Evolutionary conservation across 2,888 invertebrate genomes (phyloP).

Genomic region (Pocota personata): DNA sequence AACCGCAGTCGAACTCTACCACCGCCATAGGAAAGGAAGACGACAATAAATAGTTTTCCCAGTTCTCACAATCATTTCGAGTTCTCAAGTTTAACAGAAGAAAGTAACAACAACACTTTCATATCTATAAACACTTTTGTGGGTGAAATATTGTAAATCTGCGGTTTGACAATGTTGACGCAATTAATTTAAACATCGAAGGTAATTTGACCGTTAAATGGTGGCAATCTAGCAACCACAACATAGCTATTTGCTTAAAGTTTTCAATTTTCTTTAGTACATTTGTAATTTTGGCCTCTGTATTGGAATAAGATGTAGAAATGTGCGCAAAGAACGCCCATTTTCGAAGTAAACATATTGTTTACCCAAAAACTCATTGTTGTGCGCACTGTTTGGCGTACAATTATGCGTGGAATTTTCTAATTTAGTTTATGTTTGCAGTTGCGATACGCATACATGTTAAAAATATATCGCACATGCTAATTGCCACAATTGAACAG

Average conservation of each 20-base stretch:
- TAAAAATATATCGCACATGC: conserved; percentile 62
- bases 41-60: conserved; percentile 49
- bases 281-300: background rate
- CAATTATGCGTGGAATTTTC: conserved; percentile 57
- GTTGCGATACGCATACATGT: conserved; percentile 49
- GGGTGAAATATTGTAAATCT: conserved; percentile 30
- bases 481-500: conserved; percentile 68
- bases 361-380: conserved; percentile 13
- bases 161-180: conserved; percentile 60
- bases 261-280: background rate
- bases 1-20: background rate
- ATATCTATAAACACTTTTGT: background rate
- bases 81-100: conserved; percentile 31
- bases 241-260: background rate
- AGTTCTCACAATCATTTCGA: conserved; percentile 39
- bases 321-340: conserved; percentile 13
- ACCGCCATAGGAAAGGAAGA: conserved; percentile 26
- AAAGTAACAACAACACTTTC: conserved; percentile 39
- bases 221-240: conserved; percentile 30
- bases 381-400: conserved; percentile 33
- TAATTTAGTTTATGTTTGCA: conserved; percentile 46
- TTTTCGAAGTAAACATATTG: conserved; percentile 15
- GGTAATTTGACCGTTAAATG: conserved; percentile 62
- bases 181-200: conserved; percentile 58
- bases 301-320: conserved; percentile 3